These are phyloP conservation scores for Pachyseris speciosa DNA, from an alignment of 64 coral and sea anemone genomes.

Conservation along the genomic window DNA sequence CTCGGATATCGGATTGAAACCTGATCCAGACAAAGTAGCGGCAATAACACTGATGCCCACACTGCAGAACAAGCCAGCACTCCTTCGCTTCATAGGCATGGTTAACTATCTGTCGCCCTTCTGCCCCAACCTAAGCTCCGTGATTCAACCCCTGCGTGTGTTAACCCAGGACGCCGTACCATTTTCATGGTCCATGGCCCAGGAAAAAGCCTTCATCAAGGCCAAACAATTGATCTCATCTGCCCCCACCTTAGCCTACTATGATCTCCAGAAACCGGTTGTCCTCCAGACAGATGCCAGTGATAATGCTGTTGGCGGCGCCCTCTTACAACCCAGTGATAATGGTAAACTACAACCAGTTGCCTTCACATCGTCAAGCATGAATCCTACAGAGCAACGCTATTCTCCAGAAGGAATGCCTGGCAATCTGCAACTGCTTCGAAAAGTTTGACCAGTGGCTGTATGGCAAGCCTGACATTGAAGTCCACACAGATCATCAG, in stretches of 20 bases:
- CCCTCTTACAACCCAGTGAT: constrained; percentile 40
- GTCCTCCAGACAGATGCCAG: constrained; percentile 37
- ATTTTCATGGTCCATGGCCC: constrained; percentile 32
- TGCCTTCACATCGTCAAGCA: constrained; percentile 15
- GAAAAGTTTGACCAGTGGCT: background rate
- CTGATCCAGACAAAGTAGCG: constrained; percentile 70
- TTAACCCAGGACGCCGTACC: constrained; percentile 26
- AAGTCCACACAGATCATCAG: background rate
- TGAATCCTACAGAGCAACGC: no score
- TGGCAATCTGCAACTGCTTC: constrained; percentile 24
- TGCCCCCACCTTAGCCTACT: constrained; percentile 52
- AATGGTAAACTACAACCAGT: constrained; percentile 58
- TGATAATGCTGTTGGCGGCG: background rate
- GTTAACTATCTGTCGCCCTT: constrained; percentile 57
- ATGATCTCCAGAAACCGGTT: constrained; percentile 50
- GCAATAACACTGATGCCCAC: constrained; percentile 58
- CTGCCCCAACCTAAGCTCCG: constrained; percentile 16
- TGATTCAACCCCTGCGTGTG: constrained; percentile 13
- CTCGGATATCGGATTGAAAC: constrained; percentile 47
- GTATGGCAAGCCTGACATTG: background rate
- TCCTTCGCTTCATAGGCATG: constrained; percentile 62
- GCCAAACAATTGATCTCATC: constrained; percentile 69
- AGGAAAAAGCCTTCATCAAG: constrained; percentile 70
- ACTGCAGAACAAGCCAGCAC: constrained; percentile 18
- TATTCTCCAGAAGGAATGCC: constrained; percentile 30